Base-by-base conservation (phyloP, 2,888 invertebrate species). In the Ditula angustiorana region DNA sequence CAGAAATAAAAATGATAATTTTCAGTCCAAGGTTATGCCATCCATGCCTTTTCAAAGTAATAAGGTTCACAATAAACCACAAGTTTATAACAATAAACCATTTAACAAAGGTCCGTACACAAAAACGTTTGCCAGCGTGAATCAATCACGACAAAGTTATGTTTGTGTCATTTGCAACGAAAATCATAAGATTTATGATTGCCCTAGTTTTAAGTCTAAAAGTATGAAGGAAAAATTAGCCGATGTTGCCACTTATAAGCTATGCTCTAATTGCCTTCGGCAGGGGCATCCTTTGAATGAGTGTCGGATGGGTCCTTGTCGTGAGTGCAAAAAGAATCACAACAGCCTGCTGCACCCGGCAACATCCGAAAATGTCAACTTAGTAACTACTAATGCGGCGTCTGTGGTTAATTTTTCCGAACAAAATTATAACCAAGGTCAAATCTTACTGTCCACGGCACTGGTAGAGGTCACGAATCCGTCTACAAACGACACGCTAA, bases 141-240 rank as follows among this genome's bases (percentile, higher is more conserved):
- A 28, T 5, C 28, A 28, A 28, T 7, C 28, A 5, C 46, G 21
- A 5, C 19, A 19, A 19, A 19, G 21, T 16, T 19, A 46, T 19
- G 19, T 16, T 16, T 55, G 56, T 19, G 10, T 52, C 11, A 35
- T 50, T 41, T 63, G 62, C 24, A 44, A 16, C 13, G 41, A n/a
- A 2, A 49, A 35, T 37, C 62, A 62, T 28, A 55, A 19, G 37
- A 55, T 55, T 16, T 62, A 49, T 56, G 62, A 62, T 2, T 56
- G 62, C 30, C 23, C 30, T 2, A 33, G 5, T 26, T 61, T 61
- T 21, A 53, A 61, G n/a, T 13, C 46, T 7, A 53, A 53, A 46
- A 21, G 4, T n/a, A 16, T 56, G 7, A 23, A 56, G 10, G 62
- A 55, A 3, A 19, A 30, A 8, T 4, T 33, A 13, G 30, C 21